phyloP scores from a whole-genome alignment of 1,140 invertebrate genomes.

The Stegodyphus mimosarum region DNA sequence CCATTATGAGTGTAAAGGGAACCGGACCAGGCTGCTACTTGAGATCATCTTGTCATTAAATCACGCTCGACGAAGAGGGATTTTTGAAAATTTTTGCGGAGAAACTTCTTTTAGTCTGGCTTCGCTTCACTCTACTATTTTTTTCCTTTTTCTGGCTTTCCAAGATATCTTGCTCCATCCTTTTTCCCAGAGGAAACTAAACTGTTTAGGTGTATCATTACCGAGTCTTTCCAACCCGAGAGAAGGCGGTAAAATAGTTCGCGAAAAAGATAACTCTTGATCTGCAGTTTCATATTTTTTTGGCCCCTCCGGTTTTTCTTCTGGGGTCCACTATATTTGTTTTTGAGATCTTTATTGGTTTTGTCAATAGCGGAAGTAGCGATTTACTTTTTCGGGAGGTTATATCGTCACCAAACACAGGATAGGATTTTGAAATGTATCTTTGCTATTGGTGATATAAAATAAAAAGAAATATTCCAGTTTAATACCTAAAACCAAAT shows the following conservation, averaged over 20 bases:
- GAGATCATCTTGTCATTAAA: conserved; percentile 45
- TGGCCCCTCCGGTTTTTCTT: neutral
- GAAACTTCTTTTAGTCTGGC: neutral
- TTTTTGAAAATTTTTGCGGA: conserved; percentile 19
- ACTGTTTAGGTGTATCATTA: conserved; percentile 50
- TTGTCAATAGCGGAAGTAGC: conserved; percentile 31
- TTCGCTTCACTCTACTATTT: too few species aligned
- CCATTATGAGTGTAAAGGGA: conserved; percentile 41
- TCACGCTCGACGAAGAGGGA: conserved; percentile 19
- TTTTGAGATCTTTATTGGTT: conserved; percentile 54
- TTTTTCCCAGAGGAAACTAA: conserved; percentile 17
- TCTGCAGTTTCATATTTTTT: conserved; percentile 18
- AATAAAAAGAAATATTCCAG: too few species aligned
- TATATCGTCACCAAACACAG: too few species aligned
- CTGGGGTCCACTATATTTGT: conserved; percentile 46
- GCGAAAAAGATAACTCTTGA: conserved; percentile 43
- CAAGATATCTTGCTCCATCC: neutral
- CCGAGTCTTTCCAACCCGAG: neutral
- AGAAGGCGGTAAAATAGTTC: conserved; percentile 29
- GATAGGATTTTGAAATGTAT: too few species aligned
- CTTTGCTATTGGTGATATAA: too few species aligned
- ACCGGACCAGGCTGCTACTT: neutral
- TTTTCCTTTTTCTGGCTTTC: too few species aligned
- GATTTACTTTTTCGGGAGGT: neutral
- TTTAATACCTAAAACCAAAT: too few species aligned